Evolutionary conservation across 2,113 vertebrate genomes (phyloP).

Genomic region (Megatriorchis doriae): DNA sequence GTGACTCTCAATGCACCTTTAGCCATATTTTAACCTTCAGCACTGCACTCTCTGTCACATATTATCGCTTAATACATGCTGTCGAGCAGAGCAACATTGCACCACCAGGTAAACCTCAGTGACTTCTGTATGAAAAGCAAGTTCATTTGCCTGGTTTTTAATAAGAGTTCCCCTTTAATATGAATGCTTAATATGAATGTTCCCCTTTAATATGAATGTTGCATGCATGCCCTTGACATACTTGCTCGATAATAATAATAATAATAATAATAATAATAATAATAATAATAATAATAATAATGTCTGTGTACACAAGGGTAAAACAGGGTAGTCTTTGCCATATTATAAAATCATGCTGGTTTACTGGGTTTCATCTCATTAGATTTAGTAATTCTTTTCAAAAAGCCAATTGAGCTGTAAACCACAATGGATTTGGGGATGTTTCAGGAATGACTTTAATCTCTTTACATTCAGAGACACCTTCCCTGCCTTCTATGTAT

Average conservation of each 20-base stretch:
- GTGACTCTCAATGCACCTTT: conserved; percentile 50
- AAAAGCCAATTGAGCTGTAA: neutral
- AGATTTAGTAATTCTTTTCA: neutral
- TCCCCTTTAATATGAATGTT: neutral
- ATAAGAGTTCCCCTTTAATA: neutral
- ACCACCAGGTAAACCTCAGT: neutral
- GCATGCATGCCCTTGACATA: neutral
- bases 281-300: neutral
- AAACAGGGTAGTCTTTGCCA: neutral
- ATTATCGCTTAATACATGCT: conserved; percentile 4
- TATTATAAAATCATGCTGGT: neutral
- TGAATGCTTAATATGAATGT: neutral
- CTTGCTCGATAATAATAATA: neutral
- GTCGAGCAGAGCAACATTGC: neutral
- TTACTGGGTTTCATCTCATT: neutral
- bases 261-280: too few relatives aligned
- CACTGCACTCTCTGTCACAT: neutral
- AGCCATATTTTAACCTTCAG: conserved; percentile 56
- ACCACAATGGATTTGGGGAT: neutral
- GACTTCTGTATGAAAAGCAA: neutral
- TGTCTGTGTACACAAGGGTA: neutral
- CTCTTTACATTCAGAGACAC: neutral
- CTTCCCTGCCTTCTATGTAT: neutral
- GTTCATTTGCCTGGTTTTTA: neutral
- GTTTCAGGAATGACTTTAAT: neutral